Evolutionary conservation across 2,888 invertebrate species (phyloP), one percentile per base, ranked within the genome.

Genomic region (Nemotelus nigrinus): DNA sequence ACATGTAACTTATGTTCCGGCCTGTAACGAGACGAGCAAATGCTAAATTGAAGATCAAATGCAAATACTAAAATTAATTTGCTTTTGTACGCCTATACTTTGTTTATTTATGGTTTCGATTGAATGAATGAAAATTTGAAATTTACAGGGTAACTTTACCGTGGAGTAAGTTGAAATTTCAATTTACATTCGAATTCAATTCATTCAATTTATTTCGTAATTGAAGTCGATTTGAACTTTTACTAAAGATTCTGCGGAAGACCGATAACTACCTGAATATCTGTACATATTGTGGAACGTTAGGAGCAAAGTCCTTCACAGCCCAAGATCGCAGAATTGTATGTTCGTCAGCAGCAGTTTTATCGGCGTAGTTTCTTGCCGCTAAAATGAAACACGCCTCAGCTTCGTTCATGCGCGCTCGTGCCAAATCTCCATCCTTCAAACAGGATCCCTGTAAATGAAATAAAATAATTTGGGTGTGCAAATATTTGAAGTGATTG

Each of bases 1-100:
- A 99, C 98, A 88, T 99, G 99, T 82, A 99, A 91, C 86, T 99
- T 99, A 88, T 98, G 98, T 88, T 99, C 98, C 76, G 98, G 98
- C 84, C 98, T 91, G 77, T 1, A 80, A 78, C 60, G 50, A 71
- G 64, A 50, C 57, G 72, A 71, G 25, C 25, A 25, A 25, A 25
- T 25, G 25, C 25, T 25, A 25, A 25, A 25, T 25, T 25, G 25
- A 25, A 25, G 25, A 25, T 25, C 25, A 25, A 25, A 25, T 25
- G 25, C 25, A 25, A 25, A 25, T 25, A 25, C 25, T 25, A 25
- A 25, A 25, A 25, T 25, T 25, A 25, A 25, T 25, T 25, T 25
- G 25, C 25, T 25, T 25, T 25, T 25, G 25, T 25, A 25, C 25
- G 25, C 25, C 25, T 25, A 25, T 25, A 25, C 25, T 25, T 25